Evolutionary conservation across 2,888 invertebrate species (phyloP), one percentile per base, ranked within the genome.

Genomic region (Itoplectis maculator): DNA sequence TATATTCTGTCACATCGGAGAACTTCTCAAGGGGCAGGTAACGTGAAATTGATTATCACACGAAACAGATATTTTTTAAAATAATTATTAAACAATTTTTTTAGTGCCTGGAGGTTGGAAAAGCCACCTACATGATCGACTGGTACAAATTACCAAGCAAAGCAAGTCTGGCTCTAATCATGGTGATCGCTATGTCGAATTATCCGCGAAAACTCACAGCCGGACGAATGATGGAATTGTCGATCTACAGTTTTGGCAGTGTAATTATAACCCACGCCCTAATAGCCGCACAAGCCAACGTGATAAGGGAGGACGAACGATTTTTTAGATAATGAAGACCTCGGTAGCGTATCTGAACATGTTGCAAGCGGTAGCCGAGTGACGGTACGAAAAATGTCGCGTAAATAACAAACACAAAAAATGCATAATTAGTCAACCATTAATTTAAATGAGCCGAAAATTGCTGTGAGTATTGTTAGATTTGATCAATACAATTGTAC

Each of bases 21-120:
- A 91, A 77, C 82, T 89, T 37, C 81, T 90, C 1, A 86, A 84
- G 1, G 88, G 89, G 65, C 80, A 90, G 86, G 90, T 90, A 87
- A 45, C 9, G 56, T 0, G 40, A 66, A 42, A 68, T 9, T n/a
- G 5, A 54, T 54, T 23, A 20, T 54, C 1, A 54, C 11, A 23
- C 4, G 0, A 11, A 23, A 3, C 4, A 3, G 5, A 18, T 56
- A 68, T 59, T 40, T 51, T 42, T 29, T 5, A 2, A 2, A 2
- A 66, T 9, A 8, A 20, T 47, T 61, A 42, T 18, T 42, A 18
- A 15, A 18, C 51, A 13, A 69, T 49, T 77, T 68, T 72, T 35
- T 35, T 29, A 84, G 85, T 83, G 81, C 18, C 35, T 54, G 9
- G 75, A 72, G 11, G 70, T 78, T 0, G 83, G 79, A 0, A 51